A percentile compares a stretch with the other conserved stretches of the same genome.
Conservation (phyloP, 2,113 vertebrate genomes). For the Hippolais icterina region DNA sequence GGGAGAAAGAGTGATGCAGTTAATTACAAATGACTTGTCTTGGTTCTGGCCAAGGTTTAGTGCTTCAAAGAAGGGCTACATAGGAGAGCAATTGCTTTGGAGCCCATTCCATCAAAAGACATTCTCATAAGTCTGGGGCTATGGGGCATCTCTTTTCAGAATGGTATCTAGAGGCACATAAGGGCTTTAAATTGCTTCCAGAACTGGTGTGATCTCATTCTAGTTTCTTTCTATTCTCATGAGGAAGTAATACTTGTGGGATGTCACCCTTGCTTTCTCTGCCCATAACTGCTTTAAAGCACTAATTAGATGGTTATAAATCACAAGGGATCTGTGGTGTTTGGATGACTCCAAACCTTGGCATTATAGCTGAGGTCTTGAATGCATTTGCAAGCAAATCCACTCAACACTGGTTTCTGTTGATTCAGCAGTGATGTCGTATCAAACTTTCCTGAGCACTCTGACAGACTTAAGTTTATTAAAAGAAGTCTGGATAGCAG, state of each 20-base stretch:
- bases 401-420: not conserved
- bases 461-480: slow-evolving; percentile 25
- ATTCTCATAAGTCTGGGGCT: not conserved
- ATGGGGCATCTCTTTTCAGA: not conserved
- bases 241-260: not conserved
- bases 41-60: not conserved
- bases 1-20: not conserved
- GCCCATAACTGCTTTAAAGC: not conserved
- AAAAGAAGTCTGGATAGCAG: not conserved
- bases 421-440: slow-evolving; percentile 33
- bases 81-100: not conserved
- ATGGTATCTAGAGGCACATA: not conserved
- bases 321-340: not conserved
- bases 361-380: not conserved
- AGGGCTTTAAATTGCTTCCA: not conserved
- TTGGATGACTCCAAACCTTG: not conserved
- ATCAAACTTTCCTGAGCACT: slow-evolving; percentile 11
- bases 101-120: not conserved
- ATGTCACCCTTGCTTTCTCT: not conserved
- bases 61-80: not conserved
- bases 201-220: not conserved
- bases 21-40: not conserved
- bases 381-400: not conserved
- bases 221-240: not conserved
- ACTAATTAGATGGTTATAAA: not conserved